These are phyloP conservation scores for Pseudotriccus pelzelni DNA, from an alignment of 2,797 vertebrate species.

Conservation along the genomic window DNA sequence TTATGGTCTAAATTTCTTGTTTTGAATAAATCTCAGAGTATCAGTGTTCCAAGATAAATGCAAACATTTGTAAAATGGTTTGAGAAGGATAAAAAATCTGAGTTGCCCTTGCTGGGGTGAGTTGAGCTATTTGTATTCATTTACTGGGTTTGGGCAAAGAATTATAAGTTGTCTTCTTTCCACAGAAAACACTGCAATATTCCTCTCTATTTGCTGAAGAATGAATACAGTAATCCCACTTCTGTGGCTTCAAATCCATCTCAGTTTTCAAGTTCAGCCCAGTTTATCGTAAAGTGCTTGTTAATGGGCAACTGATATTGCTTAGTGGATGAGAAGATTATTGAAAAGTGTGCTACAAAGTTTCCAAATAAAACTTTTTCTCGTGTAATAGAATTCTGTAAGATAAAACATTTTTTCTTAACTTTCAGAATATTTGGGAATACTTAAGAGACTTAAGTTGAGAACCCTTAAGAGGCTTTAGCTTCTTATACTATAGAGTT, in stretches of 20 bases:
- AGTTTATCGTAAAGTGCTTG: neutral
- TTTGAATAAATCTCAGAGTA: neutral
- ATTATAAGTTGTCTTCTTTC: neutral
- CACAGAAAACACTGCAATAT: fast-evolving
- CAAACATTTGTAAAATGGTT: neutral
- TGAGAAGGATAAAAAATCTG: neutral
- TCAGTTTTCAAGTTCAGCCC: neutral
- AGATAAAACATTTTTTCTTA: neutral
- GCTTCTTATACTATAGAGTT: no score
- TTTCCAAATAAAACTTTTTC: neutral
- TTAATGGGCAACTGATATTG: neutral
- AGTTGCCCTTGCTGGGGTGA: neutral
- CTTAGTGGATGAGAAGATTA: neutral
- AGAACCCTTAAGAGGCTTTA: neutral
- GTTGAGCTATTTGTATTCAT: neutral
- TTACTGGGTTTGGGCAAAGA: neutral
- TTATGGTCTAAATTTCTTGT: neutral
- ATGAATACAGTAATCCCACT: neutral
- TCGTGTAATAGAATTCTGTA: neutral
- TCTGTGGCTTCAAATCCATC: neutral
- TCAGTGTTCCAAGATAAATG: neutral
- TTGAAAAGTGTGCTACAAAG: neutral
- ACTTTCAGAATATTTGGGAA: neutral
- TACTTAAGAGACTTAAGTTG: neutral
- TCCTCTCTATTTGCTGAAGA: neutral